Conservation (phyloP, 2,797 vertebrate species). For the Clarias fuscus region DNA sequence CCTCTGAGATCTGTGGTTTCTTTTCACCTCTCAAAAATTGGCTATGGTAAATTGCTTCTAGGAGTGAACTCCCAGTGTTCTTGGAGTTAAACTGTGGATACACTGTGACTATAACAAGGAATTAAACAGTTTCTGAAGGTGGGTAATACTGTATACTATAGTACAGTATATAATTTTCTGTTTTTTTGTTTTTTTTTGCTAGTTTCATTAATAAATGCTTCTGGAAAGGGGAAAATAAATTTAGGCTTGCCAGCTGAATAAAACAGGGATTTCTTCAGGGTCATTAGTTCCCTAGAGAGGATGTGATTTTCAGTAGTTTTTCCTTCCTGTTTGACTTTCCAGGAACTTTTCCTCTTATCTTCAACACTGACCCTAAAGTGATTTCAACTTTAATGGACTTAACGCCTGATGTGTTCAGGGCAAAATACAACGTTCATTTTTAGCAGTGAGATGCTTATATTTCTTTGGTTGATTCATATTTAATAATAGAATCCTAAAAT, state of each 20-base stretch:
- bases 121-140: background rate
- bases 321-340: constrained; percentile 39
- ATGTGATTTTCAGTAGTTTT: constrained; percentile 35
- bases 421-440: background rate
- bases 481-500: no score
- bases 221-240: background rate
- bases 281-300: constrained; percentile 34
- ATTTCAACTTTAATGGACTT: no score
- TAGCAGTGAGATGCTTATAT: background rate
- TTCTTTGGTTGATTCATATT: background rate
- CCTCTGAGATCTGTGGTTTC: background rate
- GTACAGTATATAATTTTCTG: background rate
- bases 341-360: constrained; percentile 40
- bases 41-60: background rate
- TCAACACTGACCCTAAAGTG: background rate
- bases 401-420: background rate
- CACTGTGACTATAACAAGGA: background rate
- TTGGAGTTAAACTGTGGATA: background rate
- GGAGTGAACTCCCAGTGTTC: background rate
- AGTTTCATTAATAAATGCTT: background rate
- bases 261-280: background rate
- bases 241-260: background rate
- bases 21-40: background rate
- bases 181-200: background rate
- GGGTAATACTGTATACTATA: background rate